Evolutionary conservation across 2,888 invertebrate species (phyloP).

Genomic region (Cerastis rubricosa): DNA sequence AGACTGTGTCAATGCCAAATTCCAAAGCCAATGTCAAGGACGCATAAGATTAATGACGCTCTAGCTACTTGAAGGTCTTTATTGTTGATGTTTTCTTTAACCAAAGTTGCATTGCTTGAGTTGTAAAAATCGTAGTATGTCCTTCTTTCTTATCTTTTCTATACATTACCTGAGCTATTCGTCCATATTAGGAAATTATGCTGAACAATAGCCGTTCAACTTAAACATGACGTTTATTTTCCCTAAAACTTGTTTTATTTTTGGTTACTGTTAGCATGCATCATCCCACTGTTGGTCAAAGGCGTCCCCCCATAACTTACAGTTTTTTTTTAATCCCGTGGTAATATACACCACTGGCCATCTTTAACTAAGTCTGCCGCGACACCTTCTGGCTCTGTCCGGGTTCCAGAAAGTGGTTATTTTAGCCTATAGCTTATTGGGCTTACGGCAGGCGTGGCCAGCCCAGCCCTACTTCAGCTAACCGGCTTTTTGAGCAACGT

Average conservation of each 20-base stretch:
- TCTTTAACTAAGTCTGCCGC: too few relatives aligned
- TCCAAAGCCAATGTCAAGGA: conserved; percentile 36
- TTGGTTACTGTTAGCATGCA: neutral
- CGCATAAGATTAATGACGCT: conserved; percentile 5
- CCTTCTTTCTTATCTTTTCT: neutral
- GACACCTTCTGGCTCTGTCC: too few relatives aligned
- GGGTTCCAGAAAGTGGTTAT: too few relatives aligned
- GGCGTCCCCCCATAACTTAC: too few relatives aligned
- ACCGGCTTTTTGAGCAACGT: too few relatives aligned
- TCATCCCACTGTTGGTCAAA: too few relatives aligned
- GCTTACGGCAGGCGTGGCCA: too few relatives aligned
- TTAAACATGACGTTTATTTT: neutral
- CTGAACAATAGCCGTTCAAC: neutral
- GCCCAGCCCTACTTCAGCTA: too few relatives aligned
- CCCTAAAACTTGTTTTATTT: neutral
- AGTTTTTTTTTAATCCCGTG: too few relatives aligned
- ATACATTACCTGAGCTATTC: neutral
- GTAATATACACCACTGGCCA: too few relatives aligned
- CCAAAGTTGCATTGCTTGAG: neutral
- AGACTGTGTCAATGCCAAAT: conserved; percentile 21
- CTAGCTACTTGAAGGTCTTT: neutral
- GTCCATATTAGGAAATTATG: neutral
- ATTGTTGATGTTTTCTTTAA: neutral
- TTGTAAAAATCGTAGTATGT: neutral
- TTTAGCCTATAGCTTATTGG: too few relatives aligned